Evolutionary conservation across 2,888 invertebrate genomes (phyloP), one percentile per base, ranked within the genome.

Genomic region (Pachliopta kotzebuea): DNA sequence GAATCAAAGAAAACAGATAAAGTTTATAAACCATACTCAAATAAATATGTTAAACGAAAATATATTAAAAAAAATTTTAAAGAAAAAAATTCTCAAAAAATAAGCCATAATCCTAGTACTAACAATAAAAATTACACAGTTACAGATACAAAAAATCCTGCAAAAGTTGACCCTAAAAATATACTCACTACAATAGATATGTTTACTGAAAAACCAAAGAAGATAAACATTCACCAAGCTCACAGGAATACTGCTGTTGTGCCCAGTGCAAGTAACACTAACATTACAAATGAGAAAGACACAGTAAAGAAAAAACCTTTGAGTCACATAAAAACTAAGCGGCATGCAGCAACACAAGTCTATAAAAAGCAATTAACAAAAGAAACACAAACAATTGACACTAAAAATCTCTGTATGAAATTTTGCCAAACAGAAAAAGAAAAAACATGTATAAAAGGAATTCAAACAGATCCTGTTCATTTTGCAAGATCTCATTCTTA

Each of bases 11-110:
- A 76, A 66, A 59, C 67, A 63, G 78, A 79, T 50, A 65, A 70
- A 49, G 67, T 70, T 67, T 78, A 83, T 56, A 88, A 85, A 75
- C 72, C 67, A 56, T 84, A 82, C 71, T 84, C 85, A 67, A 86
- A 89, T 53, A 90, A 89, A 72, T 86, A 86, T 81, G 86, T 86
- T 2, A 90, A 85, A 70, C 80, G 88, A 69, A 90, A 88, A 88
- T 83, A 85, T 72, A 61, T 74, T 57, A 68, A 73, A 21, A 83
- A 77, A 65, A 81, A 79, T 67, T 61, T 73, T 11, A 80, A 75
- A 72, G 74, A 78, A 45, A 78, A 73, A 55, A 69, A 69, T 62
- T 74, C 72, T 67, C 61, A 69, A 53, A 80, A 79, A 69, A 85
- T 79, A 69, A 84, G 77, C 58, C 72, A 69, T 62, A 78, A 75